phyloP scores from a whole-genome alignment of 1,140 invertebrate species.

The Drosophila sulfurigaster region DNA sequence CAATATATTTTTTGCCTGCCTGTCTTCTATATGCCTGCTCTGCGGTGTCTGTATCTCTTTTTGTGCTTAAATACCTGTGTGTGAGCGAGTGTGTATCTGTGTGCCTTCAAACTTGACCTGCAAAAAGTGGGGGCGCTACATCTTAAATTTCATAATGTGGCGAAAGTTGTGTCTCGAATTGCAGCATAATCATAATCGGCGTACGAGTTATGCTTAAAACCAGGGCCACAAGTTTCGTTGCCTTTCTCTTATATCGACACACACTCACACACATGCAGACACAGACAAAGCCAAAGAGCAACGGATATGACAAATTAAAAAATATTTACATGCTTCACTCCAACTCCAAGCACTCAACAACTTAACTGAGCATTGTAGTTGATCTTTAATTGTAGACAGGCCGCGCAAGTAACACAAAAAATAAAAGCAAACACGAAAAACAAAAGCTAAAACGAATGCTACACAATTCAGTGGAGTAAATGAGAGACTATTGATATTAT shows the following conservation, averaged over 20 bases:
- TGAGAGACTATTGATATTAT: slow-evolving; percentile 24
- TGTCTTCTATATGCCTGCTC: slow-evolving; percentile 11
- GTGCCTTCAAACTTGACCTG: slow-evolving; percentile 70
- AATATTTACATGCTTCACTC: slow-evolving; percentile 53
- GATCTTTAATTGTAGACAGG: slow-evolving; percentile 54
- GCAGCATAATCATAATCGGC: slow-evolving; percentile 48
- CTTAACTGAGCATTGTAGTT: slow-evolving; percentile 34
- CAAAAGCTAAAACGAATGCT: slow-evolving; percentile 36
- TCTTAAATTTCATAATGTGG: slow-evolving; percentile 78
- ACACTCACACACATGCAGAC: not conserved
- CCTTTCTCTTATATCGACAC: slow-evolving; percentile 19
- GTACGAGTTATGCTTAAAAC: not conserved
- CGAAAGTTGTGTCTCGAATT: slow-evolving; percentile 67
- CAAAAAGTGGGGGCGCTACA: slow-evolving; percentile 53
- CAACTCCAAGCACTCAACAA: slow-evolving; percentile 42
- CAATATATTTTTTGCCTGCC: slow-evolving; percentile 73
- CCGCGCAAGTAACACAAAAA: slow-evolving; percentile 29
- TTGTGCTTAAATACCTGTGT: slow-evolving; percentile 9
- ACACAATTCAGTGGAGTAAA: slow-evolving; percentile 34
- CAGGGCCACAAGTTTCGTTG: slow-evolving; percentile 10
- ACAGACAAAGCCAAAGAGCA: slow-evolving; percentile 49
- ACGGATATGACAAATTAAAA: slow-evolving; percentile 75
- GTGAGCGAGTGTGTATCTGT: not conserved
- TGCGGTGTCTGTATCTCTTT: slow-evolving; percentile 63
- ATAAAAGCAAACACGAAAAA: slow-evolving; percentile 45